Percentiles rank a stretch among this genome's conserved stretches.
phyloP scores from a whole-genome alignment of 2,888 invertebrate genomes.

The Dromius quadrimaculatus region DNA sequence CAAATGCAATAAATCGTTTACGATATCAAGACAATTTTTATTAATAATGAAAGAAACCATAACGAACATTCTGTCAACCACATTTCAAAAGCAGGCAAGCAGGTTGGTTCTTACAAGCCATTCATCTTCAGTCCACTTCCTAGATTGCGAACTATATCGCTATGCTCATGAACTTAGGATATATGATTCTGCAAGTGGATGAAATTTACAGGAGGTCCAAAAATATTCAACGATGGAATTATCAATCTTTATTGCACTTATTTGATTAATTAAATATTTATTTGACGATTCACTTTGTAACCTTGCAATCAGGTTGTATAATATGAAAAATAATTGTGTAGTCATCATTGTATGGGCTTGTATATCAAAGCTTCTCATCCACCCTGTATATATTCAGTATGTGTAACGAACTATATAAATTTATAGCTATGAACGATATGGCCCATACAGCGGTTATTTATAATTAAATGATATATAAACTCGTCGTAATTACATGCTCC shows the following conservation, averaged over 20 bases:
- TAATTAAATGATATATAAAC: conserved; percentile 49
- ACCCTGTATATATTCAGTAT: too few relatives aligned
- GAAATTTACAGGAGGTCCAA: too few relatives aligned
- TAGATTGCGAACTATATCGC: conserved; percentile 24
- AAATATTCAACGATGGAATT: too few relatives aligned
- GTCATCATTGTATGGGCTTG: too few relatives aligned
- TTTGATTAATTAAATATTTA: too few relatives aligned
- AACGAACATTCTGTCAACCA: conserved; percentile 24
- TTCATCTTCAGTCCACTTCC: conserved; percentile 6
- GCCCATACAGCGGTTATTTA: conserved; percentile 28
- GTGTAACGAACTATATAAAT: conserved; percentile 36
- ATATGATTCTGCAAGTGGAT: conserved; percentile 38
- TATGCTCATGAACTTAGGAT: conserved; percentile 7
- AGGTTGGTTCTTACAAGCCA: conserved; percentile 2
- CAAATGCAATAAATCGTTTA: background rate
- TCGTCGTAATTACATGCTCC: conserved; percentile 43
- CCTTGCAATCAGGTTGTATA: too few relatives aligned
- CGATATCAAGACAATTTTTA: conserved; percentile 10
- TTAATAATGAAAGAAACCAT: conserved; percentile 2
- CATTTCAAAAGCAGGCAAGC: background rate
- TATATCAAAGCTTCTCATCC: too few relatives aligned
- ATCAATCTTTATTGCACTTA: too few relatives aligned
- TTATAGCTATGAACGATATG: conserved; percentile 33
- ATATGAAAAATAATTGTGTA: too few relatives aligned
- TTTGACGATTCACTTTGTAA: too few relatives aligned